phyloP scores from a whole-genome alignment of 2,113 vertebrate species.

The Danionella cerebrum region DNA sequence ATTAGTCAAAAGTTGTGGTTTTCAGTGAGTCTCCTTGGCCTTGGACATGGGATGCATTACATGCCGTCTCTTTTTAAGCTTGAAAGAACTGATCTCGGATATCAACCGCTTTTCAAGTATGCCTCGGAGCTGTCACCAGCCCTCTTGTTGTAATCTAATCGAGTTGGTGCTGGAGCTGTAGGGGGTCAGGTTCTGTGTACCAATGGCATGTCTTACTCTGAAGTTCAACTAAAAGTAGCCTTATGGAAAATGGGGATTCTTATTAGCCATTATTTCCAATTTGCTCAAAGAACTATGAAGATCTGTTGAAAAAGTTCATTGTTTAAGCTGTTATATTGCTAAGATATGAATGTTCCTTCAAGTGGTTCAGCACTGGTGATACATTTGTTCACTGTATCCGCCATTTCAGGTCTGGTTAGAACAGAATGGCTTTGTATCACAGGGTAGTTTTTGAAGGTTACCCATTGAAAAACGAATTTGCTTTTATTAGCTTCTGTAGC shows the following conservation, averaged over 20 bases:
- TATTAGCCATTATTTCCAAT: too few relatives aligned
- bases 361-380: too few relatives aligned
- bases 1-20: constrained; percentile 32
- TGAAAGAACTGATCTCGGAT: constrained; percentile 53
- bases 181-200: constrained; percentile 28
- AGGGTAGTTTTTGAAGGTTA: too few relatives aligned
- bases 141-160: constrained; percentile 67
- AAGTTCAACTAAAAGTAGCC: too few relatives aligned
- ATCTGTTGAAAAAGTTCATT: too few relatives aligned
- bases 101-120: constrained; percentile 58
- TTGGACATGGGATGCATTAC: constrained; percentile 47
- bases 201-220: constrained; percentile 32
- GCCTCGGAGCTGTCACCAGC: constrained; percentile 64
- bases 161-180: constrained; percentile 46
- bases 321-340: too few relatives aligned
- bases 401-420: too few relatives aligned
- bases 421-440: too few relatives aligned
- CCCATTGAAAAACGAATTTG: not conserved
- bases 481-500: not conserved
- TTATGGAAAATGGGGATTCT: not conserved
- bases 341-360: too few relatives aligned
- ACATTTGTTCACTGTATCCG: not conserved
- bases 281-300: too few relatives aligned
- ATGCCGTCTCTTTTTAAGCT: constrained; percentile 29
- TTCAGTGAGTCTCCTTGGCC: constrained; percentile 37